These are phyloP conservation scores for Metellina segmentata DNA, from an alignment of 2,888 invertebrate genomes.

Conservation along the genomic window DNA sequence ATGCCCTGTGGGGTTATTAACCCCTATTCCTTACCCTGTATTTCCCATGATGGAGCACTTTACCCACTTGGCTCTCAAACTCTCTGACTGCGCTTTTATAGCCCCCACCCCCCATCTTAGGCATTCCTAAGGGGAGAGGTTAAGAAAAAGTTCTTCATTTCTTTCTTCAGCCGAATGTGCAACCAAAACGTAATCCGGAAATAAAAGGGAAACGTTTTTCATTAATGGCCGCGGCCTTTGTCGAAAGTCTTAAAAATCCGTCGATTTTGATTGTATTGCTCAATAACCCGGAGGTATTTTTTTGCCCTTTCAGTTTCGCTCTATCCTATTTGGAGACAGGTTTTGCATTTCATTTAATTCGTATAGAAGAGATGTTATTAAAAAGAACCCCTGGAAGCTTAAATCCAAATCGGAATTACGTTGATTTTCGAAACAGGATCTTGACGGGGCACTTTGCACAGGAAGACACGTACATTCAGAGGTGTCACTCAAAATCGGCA, in stretches of 20 bases:
- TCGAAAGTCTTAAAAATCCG: conserved; percentile 38
- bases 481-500: neutral
- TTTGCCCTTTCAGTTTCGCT: conserved; percentile 3
- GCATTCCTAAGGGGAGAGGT: conserved; percentile 38
- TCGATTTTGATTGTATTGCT: conserved; percentile 47
- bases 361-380: conserved; percentile 6
- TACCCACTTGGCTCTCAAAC: conserved; percentile 55
- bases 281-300: conserved; percentile 40
- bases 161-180: conserved; percentile 21
- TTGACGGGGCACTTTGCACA: neutral
- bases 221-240: conserved; percentile 59
- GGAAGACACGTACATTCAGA: neutral
- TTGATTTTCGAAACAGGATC: conserved; percentile 23
- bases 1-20: conserved; percentile 67
- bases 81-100: conserved; percentile 68
- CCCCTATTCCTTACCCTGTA: conserved; percentile 53
- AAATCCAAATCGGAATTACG: conserved; percentile 36
- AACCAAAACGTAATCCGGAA: conserved; percentile 67
- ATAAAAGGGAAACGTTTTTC: conserved; percentile 67
- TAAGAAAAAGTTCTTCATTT: conserved; percentile 8
- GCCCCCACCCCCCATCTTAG: conserved; percentile 30
- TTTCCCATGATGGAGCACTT: conserved; percentile 65
- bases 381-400: conserved; percentile 26
- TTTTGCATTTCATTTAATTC: conserved; percentile 52
- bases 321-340: conserved; percentile 48